phyloP scores from a whole-genome alignment of 2,888 invertebrate species.

The Cheilosia impressa region DNA sequence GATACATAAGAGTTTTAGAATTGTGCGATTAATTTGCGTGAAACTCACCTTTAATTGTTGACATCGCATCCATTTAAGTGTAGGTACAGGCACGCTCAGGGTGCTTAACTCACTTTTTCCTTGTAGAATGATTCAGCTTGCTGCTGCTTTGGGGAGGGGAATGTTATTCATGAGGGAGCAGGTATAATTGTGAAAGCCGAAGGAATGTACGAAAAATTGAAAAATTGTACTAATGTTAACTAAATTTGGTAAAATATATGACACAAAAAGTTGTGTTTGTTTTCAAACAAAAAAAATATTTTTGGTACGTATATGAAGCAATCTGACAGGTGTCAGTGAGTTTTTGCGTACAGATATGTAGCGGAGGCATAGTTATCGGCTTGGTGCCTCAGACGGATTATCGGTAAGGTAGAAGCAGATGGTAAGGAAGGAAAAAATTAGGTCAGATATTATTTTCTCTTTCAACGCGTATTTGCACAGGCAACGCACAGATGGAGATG shows the following conservation, averaged over 20 bases:
- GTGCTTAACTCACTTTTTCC: background rate
- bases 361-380: too few relatives aligned
- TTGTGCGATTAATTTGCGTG: background rate
- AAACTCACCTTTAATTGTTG: slow-evolving; percentile 50
- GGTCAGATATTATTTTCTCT: too few relatives aligned
- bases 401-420: too few relatives aligned
- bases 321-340: slow-evolving; percentile 38
- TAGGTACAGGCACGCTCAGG: background rate
- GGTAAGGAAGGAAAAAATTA: too few relatives aligned
- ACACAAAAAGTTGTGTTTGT: slow-evolving; percentile 54
- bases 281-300: slow-evolving; percentile 61
- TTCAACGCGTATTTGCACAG: too few relatives aligned
- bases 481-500: too few relatives aligned
- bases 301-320: slow-evolving; percentile 53
- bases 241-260: slow-evolving; percentile 35
- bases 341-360: background rate
- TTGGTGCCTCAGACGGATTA: too few relatives aligned
- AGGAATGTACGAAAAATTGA: slow-evolving; percentile 7
- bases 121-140: slow-evolving; percentile 6
- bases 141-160: slow-evolving; percentile 1
- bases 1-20: background rate
- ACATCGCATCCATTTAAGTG: slow-evolving; percentile 54
- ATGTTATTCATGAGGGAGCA: slow-evolving; percentile 21
- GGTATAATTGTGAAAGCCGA: slow-evolving; percentile 1
- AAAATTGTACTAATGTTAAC: slow-evolving; percentile 46